Evolutionary conservation across 2,113 vertebrate species (phyloP).

Genomic region (Heliornis fulica): DNA sequence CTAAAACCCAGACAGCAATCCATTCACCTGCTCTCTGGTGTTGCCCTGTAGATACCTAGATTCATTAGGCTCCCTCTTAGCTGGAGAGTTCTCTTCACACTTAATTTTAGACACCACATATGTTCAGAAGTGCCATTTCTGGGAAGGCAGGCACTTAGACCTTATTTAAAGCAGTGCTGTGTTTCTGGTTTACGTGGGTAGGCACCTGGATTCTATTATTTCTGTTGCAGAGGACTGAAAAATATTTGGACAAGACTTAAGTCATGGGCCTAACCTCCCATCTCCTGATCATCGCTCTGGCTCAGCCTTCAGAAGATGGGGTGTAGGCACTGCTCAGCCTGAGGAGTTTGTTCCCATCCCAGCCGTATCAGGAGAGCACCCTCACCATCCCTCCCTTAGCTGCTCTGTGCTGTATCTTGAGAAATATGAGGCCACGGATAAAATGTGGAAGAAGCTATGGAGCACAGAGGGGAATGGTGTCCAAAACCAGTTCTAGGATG

Average conservation of each 20-base stretch:
- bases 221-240: not conserved
- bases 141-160: not conserved
- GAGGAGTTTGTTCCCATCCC: not conserved
- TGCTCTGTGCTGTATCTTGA: not conserved
- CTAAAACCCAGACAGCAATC: not conserved
- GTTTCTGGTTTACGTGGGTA: not conserved
- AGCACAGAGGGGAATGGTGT: not conserved
- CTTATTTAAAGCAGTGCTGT: not conserved
- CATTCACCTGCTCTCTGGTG: not conserved
- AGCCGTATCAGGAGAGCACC: not conserved
- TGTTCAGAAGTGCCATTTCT: slow-evolving; percentile 12
- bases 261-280: not conserved
- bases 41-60: not conserved
- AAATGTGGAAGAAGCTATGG: not conserved
- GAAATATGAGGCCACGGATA: not conserved
- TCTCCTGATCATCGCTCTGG: accelerated
- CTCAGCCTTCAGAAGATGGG: not conserved
- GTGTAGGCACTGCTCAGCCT: not conserved
- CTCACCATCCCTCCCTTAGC: not conserved
- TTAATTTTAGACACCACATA: not conserved
- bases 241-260: not conserved
- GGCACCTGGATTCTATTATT: not conserved
- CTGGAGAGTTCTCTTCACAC: not conserved
- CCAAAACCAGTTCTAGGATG: not conserved
- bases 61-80: not conserved